Conservation (phyloP, 2,888 invertebrate species). For the Yponomeuta cagnagella region DNA sequence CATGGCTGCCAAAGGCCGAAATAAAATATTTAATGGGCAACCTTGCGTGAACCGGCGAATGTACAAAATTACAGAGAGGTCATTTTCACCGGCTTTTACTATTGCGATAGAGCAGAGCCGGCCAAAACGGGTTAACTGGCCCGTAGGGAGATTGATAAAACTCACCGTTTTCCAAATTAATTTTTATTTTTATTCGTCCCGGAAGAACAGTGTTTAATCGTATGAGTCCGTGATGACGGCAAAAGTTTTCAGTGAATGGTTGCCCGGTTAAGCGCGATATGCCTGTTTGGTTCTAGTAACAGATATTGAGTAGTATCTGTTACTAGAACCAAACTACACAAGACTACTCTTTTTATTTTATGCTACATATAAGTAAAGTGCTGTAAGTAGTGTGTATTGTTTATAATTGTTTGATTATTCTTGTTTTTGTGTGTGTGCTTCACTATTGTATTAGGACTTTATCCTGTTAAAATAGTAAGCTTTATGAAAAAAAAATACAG, state of each 20-base stretch:
- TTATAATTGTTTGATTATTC: too few species aligned
- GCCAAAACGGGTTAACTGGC: conserved; percentile 4
- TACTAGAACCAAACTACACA: too few species aligned
- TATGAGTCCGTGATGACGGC: background rate
- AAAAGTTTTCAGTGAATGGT: background rate
- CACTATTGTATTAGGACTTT: too few species aligned
- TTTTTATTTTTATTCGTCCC: conserved; percentile 3
- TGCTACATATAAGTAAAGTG: too few species aligned
- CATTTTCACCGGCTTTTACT: conserved; percentile 9
- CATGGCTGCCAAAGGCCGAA: conserved; percentile 16
- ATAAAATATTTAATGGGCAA: conserved; percentile 20
- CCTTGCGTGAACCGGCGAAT: conserved; percentile 13
- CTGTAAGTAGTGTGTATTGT: too few species aligned
- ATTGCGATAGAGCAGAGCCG: conserved; percentile 5
- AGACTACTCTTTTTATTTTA: too few species aligned
- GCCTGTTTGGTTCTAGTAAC: background rate
- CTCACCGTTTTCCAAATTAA: conserved; percentile 3
- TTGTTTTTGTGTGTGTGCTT: too few species aligned
- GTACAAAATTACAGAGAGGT: conserved; percentile 8
- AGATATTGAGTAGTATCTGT: too few species aligned
- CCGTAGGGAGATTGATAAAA: background rate
- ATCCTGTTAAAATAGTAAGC: too few species aligned
- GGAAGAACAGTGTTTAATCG: background rate
- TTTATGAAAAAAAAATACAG: too few species aligned
- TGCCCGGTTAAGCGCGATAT: background rate